Percentiles rank a stretch among this genome's conserved stretches.
Conservation (phyloP, 1,140 invertebrate genomes). For the Aphelenchoides besseyi region DNA sequence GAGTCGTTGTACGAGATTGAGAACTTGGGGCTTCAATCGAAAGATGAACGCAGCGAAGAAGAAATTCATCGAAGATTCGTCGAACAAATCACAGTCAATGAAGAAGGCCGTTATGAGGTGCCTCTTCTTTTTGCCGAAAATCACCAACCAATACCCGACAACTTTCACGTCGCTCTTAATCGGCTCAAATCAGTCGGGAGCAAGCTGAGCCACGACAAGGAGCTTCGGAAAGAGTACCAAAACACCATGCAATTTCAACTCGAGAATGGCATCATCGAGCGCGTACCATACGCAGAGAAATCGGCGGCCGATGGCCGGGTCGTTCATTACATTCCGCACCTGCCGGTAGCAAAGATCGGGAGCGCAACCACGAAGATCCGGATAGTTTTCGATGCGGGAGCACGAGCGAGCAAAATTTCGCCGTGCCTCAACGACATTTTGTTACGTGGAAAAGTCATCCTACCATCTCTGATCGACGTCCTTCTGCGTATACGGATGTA, state of each 20-base stretch:
- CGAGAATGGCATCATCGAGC: background rate
- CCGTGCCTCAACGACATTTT: constrained; percentile 26
- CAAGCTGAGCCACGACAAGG: background rate
- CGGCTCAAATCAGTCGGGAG: background rate
- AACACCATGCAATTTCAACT: background rate
- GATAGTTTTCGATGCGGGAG: constrained; percentile 60
- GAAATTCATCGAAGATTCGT: constrained; percentile 5
- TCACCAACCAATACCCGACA: background rate
- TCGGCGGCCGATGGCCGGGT: background rate
- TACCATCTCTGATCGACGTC: constrained; percentile 9
- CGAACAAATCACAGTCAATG: background rate
- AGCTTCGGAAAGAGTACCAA: background rate
- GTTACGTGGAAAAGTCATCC: constrained; percentile 19
- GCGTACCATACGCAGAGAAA: background rate
- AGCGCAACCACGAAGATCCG: constrained; percentile 57
- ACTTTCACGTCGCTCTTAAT: background rate
- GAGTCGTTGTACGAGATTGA: background rate
- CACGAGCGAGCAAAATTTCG: constrained; percentile 35
- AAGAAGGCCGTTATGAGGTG: background rate
- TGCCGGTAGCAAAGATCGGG: constrained; percentile 14
- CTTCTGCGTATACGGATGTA: constrained; percentile 16
- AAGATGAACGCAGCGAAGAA: background rate
- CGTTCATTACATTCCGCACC: background rate
- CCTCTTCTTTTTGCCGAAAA: background rate
- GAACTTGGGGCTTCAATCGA: background rate